These are phyloP conservation scores for Coendou prehensilis DNA, from an alignment of 2,797 vertebrate species.

Conservation along the genomic window DNA sequence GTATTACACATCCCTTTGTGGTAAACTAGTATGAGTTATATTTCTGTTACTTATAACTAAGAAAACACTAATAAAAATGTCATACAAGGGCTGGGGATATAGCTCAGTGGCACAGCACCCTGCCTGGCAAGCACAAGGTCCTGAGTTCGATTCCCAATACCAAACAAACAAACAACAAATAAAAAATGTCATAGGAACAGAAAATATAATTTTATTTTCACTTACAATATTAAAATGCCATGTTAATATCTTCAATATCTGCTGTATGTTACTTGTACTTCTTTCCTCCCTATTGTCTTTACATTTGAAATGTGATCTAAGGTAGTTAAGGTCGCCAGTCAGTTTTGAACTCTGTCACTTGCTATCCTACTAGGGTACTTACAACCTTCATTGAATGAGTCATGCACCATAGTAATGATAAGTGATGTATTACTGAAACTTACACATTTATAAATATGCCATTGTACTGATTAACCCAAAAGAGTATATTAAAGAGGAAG, in stretches of 20 bases:
- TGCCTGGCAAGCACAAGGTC: too few species aligned
- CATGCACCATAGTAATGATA: neutral
- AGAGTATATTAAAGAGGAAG: neutral
- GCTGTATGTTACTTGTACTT: neutral
- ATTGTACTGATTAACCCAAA: neutral
- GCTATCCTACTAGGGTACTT: neutral
- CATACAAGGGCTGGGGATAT: neutral
- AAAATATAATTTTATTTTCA: neutral
- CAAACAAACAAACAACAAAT: too few species aligned
- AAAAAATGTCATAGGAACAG: neutral
- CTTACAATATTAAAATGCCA: neutral
- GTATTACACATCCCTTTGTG: neutral
- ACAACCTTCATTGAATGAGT: neutral
- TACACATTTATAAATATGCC: neutral
- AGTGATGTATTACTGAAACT: neutral
- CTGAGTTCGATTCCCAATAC: too few species aligned
- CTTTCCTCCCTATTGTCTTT: neutral
- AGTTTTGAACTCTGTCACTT: neutral
- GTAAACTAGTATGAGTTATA: neutral
- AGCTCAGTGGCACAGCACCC: too few species aligned
- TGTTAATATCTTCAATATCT: neutral
- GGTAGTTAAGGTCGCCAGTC: neutral
- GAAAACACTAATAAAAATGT: neutral
- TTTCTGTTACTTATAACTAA: conserved; percentile 6
- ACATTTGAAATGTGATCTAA: conserved; percentile 10